Evolutionary conservation across 2,797 vertebrate genomes (phyloP), one percentile per base, ranked within the genome.

Genomic region (Falco novaeseelandiae): DNA sequence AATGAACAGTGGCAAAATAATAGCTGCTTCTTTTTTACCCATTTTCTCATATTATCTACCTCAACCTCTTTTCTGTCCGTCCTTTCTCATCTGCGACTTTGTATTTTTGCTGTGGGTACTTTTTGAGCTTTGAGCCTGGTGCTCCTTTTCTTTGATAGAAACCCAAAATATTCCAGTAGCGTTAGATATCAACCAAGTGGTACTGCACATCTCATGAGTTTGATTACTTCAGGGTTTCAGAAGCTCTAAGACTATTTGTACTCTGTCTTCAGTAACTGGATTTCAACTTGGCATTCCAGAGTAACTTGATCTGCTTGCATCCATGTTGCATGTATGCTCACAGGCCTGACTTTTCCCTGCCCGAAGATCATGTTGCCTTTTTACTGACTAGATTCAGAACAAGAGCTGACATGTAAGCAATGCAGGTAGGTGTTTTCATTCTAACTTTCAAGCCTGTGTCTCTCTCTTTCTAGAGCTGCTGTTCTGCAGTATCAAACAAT

Each of bases 331-430:
- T n/a, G 4, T 34, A 22, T 38, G 19, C n/a, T 86, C 42, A 22
- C n/a, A 66, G 48, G 25, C 27, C n/a, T n/a, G 46, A 63, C 16
- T 42, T 72, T 49, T 65, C 3, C 17, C n/a, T 74, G 34, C 40
- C 36, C 1, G 0, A 77, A 73, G 44, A 54, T 34, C 26, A 14
- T 0, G 0, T 34, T 51, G n/a, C 44, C 22, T 73, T 55, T 3
- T 51, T 69, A 38, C 32, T 69, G 25, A 54, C 25, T 59, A 26
- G 29, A 44, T 82, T 90, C 36, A 66, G 48, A 87, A 71, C 18
- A 48, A 73, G 51, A 77, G 25, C 22, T 81, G 84, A 34, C 25
- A 17, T 8, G 23, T 59, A 72, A 63, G 38, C 61, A 34, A 19
- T 25, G 54, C 1, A 3, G 11, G 10, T 42, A 71, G 42, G 16